Conservation (phyloP, 2,113 vertebrate genomes). For the Ceuthmochares aereus region DNA sequence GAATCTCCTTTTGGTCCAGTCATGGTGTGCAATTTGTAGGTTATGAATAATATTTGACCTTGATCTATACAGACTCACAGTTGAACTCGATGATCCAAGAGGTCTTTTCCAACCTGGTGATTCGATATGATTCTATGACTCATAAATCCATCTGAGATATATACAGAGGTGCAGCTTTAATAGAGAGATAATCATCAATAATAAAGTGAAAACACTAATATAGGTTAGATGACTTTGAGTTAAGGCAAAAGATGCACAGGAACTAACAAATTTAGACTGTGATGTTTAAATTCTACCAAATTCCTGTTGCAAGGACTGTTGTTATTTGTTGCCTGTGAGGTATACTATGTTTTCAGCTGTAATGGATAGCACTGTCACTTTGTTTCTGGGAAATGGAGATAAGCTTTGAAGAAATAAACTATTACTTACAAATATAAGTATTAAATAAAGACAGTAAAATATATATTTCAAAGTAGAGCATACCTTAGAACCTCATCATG, state of each 20-base stretch:
- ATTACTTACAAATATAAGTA: neutral
- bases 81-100: no score
- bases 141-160: neutral
- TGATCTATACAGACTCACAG: neutral
- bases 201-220: neutral
- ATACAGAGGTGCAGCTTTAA: neutral
- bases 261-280: neutral
- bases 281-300: neutral
- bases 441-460: constrained; percentile 30
- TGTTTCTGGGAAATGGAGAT: neutral
- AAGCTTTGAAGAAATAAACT: constrained; percentile 39
- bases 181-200: neutral
- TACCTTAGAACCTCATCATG: constrained; percentile 54
- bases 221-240: neutral
- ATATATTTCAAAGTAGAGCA: constrained; percentile 5
- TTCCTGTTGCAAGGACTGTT: neutral
- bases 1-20: neutral
- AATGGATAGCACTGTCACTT: neutral
- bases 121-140: neutral
- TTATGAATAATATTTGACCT: neutral
- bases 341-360: neutral
- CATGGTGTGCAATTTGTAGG: neutral
- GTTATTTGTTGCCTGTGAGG: neutral
- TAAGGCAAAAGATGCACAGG: neutral
- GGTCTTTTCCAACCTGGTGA: no score